A percentile compares a stretch with the other conserved stretches of the same genome.
Evolutionary conservation across 2,113 vertebrate species (phyloP).

Genomic region (Boulengeromyrus knoepffleri): DNA sequence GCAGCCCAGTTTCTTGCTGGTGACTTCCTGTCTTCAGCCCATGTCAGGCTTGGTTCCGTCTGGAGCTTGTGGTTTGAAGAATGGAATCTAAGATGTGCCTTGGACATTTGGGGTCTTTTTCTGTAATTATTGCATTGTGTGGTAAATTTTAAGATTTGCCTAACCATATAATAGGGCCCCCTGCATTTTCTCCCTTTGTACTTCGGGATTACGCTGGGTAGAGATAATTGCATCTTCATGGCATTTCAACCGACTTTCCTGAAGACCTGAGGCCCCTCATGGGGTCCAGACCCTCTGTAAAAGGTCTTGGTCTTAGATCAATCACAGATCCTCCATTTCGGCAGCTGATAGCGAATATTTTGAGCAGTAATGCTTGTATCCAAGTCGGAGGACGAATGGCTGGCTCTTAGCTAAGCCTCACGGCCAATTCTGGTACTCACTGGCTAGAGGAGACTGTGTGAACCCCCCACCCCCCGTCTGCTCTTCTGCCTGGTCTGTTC

Average conservation of each 20-base stretch:
- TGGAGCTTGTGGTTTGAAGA: constrained; percentile 1
- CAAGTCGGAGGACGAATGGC: not conserved
- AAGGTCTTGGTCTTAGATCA: not conserved
- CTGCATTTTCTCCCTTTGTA: constrained; percentile 9
- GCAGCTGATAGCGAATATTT: not conserved
- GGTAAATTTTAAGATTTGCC: constrained; percentile 13
- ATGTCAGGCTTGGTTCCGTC: not conserved
- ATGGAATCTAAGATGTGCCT: constrained; percentile 1
- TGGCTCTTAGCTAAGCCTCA: not conserved
- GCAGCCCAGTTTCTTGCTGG: not conserved
- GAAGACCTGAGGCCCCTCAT: not conserved
- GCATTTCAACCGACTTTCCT: not conserved
- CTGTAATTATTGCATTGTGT: constrained; percentile 12
- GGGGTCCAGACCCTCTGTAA: not conserved
- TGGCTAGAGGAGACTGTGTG: not conserved
- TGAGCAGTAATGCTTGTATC: not conserved
- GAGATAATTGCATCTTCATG: constrained; percentile 15
- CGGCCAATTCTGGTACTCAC: not conserved
- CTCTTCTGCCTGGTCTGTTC: not conserved
- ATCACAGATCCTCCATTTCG: not conserved
- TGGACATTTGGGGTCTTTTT: not conserved
- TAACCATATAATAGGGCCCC: not conserved
- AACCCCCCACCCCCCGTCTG: too few relatives aligned
- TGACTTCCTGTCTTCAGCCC: not conserved
- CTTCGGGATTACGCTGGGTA: not conserved